These are phyloP conservation scores for Agonopterix arenella DNA, from an alignment of 2,888 invertebrate genomes.

Conservation along the genomic window DNA sequence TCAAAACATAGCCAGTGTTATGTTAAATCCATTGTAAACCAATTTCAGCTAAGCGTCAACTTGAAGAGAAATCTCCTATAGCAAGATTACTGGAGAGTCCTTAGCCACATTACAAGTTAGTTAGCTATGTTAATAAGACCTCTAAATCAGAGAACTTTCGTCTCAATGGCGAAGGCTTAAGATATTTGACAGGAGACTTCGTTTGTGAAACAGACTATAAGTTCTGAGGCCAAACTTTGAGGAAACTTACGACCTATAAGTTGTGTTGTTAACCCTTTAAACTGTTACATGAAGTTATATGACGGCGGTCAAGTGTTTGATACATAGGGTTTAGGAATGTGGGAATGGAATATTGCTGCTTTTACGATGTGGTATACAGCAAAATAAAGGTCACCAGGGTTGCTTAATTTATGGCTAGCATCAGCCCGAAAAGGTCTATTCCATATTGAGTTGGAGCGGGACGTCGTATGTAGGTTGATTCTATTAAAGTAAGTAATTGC, in stretches of 20 bases:
- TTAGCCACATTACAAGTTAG: constrained; percentile 40
- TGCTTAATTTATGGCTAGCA: no score
- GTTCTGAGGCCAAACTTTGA: constrained; percentile 22
- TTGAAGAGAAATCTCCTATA: constrained; percentile 10
- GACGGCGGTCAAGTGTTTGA: constrained; percentile 15
- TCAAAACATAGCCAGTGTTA: constrained; percentile 7
- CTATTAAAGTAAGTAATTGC: no score
- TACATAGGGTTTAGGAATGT: constrained; percentile 6
- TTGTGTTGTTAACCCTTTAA: constrained; percentile 37
- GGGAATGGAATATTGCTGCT: background rate
- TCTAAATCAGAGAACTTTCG: no score
- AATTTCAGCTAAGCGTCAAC: constrained; percentile 13
- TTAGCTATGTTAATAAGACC: constrained; percentile 16
- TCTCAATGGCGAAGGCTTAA: no score
- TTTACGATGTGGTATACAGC: no score
- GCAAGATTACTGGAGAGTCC: constrained; percentile 30
- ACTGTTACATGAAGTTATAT: constrained; percentile 23
- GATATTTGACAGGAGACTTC: no score
- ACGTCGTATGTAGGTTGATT: no score
- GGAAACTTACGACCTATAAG: constrained; percentile 37
- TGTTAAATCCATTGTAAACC: constrained; percentile 10
- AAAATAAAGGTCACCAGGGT: no score
- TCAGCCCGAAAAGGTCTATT: no score
- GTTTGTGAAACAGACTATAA: constrained; percentile 4
- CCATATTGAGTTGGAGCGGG: no score